Evolutionary conservation across 2,888 invertebrate species (phyloP), one percentile per base, ranked within the genome.

Genomic region (Eledone cirrhosa): DNA sequence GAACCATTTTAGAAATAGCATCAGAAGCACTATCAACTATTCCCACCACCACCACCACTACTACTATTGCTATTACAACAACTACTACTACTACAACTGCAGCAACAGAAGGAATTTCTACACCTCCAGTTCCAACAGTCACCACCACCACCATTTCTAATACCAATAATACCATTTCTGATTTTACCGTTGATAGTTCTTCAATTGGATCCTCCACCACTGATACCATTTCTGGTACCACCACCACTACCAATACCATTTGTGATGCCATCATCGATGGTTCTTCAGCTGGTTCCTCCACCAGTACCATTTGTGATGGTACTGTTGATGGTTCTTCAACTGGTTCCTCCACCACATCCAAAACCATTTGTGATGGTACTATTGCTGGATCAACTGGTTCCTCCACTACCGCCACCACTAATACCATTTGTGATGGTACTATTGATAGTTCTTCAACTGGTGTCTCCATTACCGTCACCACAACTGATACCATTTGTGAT

Each of bases 191-290:
- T 41, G 33, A 33, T 33, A 33, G 5, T 33, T 33, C 33, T 33
- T 33, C 33, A 33, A 33, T 8, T 5, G n/a, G n/a, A n/a, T 3
- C 33, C 33, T 33, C 8, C 11, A 41, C 41, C 41, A 8, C 41
- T 41, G 5, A 5, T 8, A 41, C 41, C 0, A n/a, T n/a, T n/a
- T 7, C 2, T 27, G 1, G 24, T 63, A 27, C 65, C 65, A 13
- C 63, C 14, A 0, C 27, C 7, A n/a, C 63, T 0, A 8, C 1
- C 11, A 0, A 11, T 41, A 41, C 41, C 41, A 8, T 11, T 41
- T 2, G 29, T 72, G 29, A n/a, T 41, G 22, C 33, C 72, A 31
- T 67, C 67, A 77, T 48, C 80, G 78, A 19, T 77, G 80, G n/a
- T 78, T 41, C 69, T 31, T 31, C 47, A 1, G 53, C 31, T 48